Conservation (phyloP, 2,888 invertebrate genomes). For the Muschampia plurimacula region DNA sequence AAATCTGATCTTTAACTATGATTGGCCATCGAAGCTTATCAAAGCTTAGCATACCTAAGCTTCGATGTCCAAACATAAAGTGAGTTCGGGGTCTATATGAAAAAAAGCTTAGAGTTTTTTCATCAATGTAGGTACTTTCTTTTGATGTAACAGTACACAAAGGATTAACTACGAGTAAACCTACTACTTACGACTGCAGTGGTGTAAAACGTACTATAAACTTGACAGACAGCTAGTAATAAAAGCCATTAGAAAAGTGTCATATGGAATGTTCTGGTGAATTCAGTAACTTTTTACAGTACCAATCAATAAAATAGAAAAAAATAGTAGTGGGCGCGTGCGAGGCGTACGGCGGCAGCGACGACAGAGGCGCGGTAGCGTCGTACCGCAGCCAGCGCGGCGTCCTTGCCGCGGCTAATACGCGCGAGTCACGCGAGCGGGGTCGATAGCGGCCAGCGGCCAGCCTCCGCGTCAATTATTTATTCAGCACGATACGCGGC, state of each 20-base stretch:
- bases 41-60: neutral
- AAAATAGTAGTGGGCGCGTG: slow-evolving; percentile 44
- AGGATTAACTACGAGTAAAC: neutral
- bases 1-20: neutral
- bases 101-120: neutral
- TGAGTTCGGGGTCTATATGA: neutral
- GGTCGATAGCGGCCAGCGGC: slow-evolving; percentile 84
- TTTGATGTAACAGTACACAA: neutral
- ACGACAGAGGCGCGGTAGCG: slow-evolving; percentile 58
- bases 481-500: slow-evolving; percentile 74
- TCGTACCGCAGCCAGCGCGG: slow-evolving; percentile 80
- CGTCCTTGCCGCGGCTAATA: slow-evolving; percentile 78
- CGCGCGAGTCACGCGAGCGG: slow-evolving; percentile 79
- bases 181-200: neutral
- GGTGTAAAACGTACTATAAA: neutral
- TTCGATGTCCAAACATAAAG: neutral
- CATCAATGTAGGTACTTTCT: neutral
- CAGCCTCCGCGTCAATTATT: slow-evolving; percentile 82
- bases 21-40: neutral
- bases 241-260: neutral
- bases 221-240: neutral
- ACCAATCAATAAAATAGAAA: slow-evolving; percentile 36
- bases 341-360: slow-evolving; percentile 54
- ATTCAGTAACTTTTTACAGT: neutral
- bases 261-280: slow-evolving; percentile 13